Conservation (phyloP, 2,797 vertebrate genomes). For the Typhlichthys subterraneus region DNA sequence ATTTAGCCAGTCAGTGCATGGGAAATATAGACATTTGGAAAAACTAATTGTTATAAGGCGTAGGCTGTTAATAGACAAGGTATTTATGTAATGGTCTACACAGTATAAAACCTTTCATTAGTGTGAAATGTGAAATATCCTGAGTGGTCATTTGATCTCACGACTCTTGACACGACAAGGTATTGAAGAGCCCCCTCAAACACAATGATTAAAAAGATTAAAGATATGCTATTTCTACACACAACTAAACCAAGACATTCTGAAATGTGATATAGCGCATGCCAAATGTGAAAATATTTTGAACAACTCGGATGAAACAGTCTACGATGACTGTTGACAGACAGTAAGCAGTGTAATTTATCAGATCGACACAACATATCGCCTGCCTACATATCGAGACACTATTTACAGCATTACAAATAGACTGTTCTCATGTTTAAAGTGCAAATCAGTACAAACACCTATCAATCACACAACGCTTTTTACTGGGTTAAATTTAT, state of each 20-base stretch:
- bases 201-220: background rate
- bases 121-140: background rate
- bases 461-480: constrained; percentile 54
- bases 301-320: too few species aligned
- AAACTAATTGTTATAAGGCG: too few species aligned
- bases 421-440: constrained; percentile 52
- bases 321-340: too few species aligned
- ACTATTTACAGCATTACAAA: constrained; percentile 52
- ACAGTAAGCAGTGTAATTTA: constrained; percentile 27
- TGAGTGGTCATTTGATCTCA: background rate
- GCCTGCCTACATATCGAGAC: background rate
- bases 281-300: too few species aligned
- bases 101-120: too few species aligned
- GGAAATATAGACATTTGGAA: too few species aligned
- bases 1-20: too few species aligned
- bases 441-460: constrained; percentile 47
- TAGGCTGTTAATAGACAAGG: too few species aligned
- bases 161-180: constrained; percentile 12
- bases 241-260: background rate
- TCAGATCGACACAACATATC: constrained; percentile 12
- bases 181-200: background rate
- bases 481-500: constrained; percentile 5
- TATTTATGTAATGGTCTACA: too few species aligned
- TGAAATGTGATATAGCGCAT: too few species aligned
- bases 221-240: background rate